Evolutionary conservation across 1,140 invertebrate species (phyloP), one percentile per base, ranked within the genome.

Genomic region (Zaprionus gabonicus): DNA sequence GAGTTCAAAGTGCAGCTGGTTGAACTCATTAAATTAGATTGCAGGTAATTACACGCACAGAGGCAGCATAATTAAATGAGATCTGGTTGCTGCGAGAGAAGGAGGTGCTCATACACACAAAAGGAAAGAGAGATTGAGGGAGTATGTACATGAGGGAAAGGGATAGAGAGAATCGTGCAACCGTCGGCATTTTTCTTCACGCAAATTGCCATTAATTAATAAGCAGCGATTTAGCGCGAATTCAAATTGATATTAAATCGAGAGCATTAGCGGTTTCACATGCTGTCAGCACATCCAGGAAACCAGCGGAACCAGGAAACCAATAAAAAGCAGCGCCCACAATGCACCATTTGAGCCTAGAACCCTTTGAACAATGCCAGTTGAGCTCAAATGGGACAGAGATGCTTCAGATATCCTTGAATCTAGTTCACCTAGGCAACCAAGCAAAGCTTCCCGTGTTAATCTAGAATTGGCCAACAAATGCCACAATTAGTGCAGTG

Each of bases 211-310:
- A 59, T 82, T 79, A 88, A 88, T 88, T 83, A 81, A 88, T 88
- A 88, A 88, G 81, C 84, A 79, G 67, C 81, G 71, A 88, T 88
- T 88, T 88, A 74, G 85, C 55, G 56, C 46, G 62, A 75, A 71
- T 81, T 76, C 78, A 84, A 88, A 88, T 88, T 90, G 85, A 90
- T 90, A 88, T 90, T 88, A 88, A 88, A 90, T 90, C 59, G 70
- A 53, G 53, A 25, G 69, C 62, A 84, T 90, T 88, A 88, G 81
- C 79, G 84, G 84, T 88, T 83, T 46, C 31, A 59, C 7, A n/a
- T 3, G 7, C 41, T 46, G 41, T 17, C 15, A 1, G 34, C 25
- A 36, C 23, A 28, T 10, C 15, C n/a, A 28, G 55, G 9, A 1
- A 20, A 12, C 27, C 31, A 34, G 31, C 31, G 10, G 9, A 34